phyloP scores from a whole-genome alignment of 2,888 invertebrate species.

The Lottia scabra region DNA sequence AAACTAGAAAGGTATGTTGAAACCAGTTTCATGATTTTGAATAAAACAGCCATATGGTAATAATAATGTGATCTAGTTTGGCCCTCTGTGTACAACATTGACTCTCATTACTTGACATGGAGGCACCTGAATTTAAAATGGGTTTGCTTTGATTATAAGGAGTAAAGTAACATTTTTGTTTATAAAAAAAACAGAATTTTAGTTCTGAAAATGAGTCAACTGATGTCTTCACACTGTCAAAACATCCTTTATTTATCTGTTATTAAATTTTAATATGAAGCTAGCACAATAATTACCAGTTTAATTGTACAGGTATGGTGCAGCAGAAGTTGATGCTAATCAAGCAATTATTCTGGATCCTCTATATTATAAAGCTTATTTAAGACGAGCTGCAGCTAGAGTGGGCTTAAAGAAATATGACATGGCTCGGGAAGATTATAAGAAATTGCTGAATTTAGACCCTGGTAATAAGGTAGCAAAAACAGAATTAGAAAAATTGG shows the following conservation, averaged over 20 bases:
- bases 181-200: too few species aligned
- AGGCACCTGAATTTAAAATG: too few species aligned
- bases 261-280: neutral
- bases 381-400: slow-evolving; percentile 69
- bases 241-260: too few species aligned
- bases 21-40: too few species aligned
- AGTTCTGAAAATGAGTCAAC: too few species aligned
- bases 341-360: slow-evolving; percentile 67
- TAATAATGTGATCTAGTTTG: too few species aligned
- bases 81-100: too few species aligned
- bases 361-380: slow-evolving; percentile 68
- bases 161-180: too few species aligned
- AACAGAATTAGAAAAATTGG: slow-evolving; percentile 74
- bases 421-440: slow-evolving; percentile 80
- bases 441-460: slow-evolving; percentile 80
- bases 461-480: slow-evolving; percentile 82
- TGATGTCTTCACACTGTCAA: too few species aligned
- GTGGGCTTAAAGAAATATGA: slow-evolving; percentile 79
- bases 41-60: too few species aligned
- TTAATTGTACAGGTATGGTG: slow-evolving; percentile 62
- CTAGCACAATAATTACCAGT: neutral
- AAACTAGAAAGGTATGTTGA: slow-evolving; percentile 76
- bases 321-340: slow-evolving; percentile 70
- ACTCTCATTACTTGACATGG: too few species aligned
- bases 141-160: too few species aligned